These are phyloP conservation scores for Neopipo cinnamomea DNA, from an alignment of 2,113 vertebrate species.

Conservation along the genomic window DNA sequence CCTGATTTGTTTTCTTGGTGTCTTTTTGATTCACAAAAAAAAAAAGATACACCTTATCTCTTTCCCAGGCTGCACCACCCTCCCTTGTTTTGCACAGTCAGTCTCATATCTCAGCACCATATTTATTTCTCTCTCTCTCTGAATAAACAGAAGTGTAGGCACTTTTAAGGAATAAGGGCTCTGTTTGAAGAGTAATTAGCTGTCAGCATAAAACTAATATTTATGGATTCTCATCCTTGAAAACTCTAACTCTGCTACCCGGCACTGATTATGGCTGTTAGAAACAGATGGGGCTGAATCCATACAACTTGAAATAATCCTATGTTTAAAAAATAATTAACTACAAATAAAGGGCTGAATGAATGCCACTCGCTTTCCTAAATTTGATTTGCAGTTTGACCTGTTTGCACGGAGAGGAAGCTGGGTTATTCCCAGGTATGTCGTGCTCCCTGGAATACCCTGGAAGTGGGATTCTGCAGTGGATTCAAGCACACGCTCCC, in stretches of 20 bases:
- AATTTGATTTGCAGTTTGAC: not conserved
- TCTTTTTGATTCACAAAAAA: not conserved
- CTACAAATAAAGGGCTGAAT: slow-evolving; percentile 33
- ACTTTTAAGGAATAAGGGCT: slow-evolving; percentile 55
- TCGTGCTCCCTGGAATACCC: not conserved
- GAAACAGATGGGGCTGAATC: slow-evolving; percentile 39
- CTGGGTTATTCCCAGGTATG: not conserved
- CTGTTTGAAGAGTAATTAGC: slow-evolving; percentile 62
- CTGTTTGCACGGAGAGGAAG: not conserved
- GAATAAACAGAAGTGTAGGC: slow-evolving; percentile 20
- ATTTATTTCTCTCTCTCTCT: slow-evolving; percentile 9
- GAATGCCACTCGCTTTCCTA: not conserved
- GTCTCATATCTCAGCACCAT: not conserved
- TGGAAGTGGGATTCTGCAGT: not conserved
- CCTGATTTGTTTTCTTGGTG: not conserved
- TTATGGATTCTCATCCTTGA: slow-evolving; percentile 49
- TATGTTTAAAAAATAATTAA: slow-evolving; percentile 53
- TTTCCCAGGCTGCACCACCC: not conserved
- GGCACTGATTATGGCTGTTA: not conserved
- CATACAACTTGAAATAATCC: slow-evolving; percentile 19
- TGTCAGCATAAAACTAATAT: slow-evolving; percentile 53
- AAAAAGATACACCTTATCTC: not conserved
- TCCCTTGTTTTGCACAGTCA: not conserved
- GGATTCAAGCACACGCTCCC: not conserved
- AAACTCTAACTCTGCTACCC: slow-evolving; percentile 26